phyloP scores from a whole-genome alignment of 2,888 invertebrate genomes.

The Cyclophora albipunctata region DNA sequence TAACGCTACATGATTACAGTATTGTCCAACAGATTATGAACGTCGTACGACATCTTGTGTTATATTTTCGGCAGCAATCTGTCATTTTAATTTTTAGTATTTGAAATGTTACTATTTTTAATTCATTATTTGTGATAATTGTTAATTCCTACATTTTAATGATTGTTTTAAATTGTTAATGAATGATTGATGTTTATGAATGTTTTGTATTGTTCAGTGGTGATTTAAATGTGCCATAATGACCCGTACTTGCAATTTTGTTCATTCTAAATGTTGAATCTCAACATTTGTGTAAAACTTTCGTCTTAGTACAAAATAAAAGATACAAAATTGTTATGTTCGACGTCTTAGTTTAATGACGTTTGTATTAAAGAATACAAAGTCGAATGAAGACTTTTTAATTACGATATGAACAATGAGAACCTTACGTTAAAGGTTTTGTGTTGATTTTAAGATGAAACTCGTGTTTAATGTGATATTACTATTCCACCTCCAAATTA shows the following conservation, averaged over 20 bases:
- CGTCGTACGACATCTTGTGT: no score
- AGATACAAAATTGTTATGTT: no score
- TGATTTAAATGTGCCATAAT: constrained; percentile 2
- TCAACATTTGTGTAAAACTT: neutral
- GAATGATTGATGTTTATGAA: constrained; percentile 8
- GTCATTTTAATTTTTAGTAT: no score
- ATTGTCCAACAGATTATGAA: no score
- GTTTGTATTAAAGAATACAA: no score
- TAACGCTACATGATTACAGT: no score
- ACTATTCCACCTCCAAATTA: neutral
- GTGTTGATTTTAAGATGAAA: constrained; percentile 3
- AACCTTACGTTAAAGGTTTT: neutral
- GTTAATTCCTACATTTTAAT: constrained; percentile 10
- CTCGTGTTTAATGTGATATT: neutral
- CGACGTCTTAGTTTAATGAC: neutral
- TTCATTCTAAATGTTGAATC: no score
- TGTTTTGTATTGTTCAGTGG: constrained; percentile 7
- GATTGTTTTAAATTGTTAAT: constrained; percentile 16
- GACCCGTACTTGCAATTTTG: no score
- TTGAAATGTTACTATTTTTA: constrained; percentile 1
- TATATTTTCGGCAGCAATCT: no score
- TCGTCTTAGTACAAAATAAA: no score
- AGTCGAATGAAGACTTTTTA: neutral
- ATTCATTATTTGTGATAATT: constrained; percentile 7
- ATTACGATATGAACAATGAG: constrained; percentile 4